Base-by-base conservation (phyloP, 1,140 invertebrate species). In the Cardiocondyla obscurior region DNA sequence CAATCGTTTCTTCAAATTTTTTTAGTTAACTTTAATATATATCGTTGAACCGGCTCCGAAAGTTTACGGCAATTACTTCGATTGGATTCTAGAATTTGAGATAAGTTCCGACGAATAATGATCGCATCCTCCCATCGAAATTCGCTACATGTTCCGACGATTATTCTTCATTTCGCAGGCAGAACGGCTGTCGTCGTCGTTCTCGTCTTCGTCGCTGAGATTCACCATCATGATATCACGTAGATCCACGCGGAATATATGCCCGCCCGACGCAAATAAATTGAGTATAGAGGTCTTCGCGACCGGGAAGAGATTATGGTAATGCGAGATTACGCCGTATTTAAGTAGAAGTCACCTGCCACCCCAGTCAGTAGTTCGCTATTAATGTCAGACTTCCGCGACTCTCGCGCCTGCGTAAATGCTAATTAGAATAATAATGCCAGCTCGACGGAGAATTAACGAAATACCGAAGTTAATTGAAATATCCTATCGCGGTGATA, bases 241-340 rank as follows among this genome's bases (percentile, higher is more conserved):
- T 42, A 53, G 62, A 77, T 65, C 60, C 53, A 39, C 12, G 62
- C 28, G 22, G 22, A 69, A 69, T 53, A 79, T 25, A 39, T 16
- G 70, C 16, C 44, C 44, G 16, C n/a, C 55, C 55, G 28, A 64
- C 44, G 81, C 72, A 55, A 82, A 76, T 79, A 77, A 82, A 82
- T 62, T 46, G 81, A 76, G 53, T 74, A 82, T 82, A 33, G 81
- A 82, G 46, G 12, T 53, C 39, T 82, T 36, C 33, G 69, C n/a
- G 22, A 58, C 65, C 51, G 84, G 69, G 81, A 64, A 85, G 84
- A 85, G 84, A 85, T 85, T 85, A 85, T 85, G 82, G 72, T 85
- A 85, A 85, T 85, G 73, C 65, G 46, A 83, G 84, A 85, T 85
- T 85, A 84, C 82, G 53, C 62, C 82, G 72, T 69, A 76, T 85